phyloP scores from a whole-genome alignment of 2,113 vertebrate genomes.

The Zosterops pallidus region DNA sequence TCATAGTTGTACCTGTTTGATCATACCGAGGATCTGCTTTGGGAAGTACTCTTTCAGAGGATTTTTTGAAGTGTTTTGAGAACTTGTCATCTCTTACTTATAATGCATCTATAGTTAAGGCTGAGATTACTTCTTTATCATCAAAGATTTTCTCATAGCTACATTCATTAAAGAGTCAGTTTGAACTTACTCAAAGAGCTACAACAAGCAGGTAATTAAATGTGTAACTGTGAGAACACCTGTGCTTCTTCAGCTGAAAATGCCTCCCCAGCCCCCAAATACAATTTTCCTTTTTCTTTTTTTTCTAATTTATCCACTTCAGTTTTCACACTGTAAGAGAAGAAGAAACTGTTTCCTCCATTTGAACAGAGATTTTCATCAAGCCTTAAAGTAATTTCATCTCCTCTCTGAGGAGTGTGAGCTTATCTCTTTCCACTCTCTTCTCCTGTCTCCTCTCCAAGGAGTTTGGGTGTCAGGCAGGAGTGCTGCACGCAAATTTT shows the following conservation, averaged over 20 bases:
- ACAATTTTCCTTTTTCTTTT: neutral
- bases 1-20: neutral
- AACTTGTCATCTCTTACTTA: neutral
- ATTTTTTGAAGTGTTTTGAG: neutral
- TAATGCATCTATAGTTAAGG: neutral
- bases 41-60: neutral
- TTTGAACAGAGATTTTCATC: neutral
- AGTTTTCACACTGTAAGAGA: neutral
- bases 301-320: neutral
- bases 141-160: neutral
- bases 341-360: neutral
- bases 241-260: neutral
- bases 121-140: neutral
- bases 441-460: neutral
- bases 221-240: neutral
- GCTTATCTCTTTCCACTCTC: neutral
- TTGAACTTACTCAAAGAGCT: neutral
- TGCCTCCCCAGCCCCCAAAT: neutral
- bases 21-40: neutral
- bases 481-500: neutral
- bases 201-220: neutral
- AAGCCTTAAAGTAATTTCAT: neutral
- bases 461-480: neutral
- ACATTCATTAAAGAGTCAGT: neutral
- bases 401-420: neutral